Conservation (phyloP, 2,113 vertebrate species). For the Mus pahari region DNA sequence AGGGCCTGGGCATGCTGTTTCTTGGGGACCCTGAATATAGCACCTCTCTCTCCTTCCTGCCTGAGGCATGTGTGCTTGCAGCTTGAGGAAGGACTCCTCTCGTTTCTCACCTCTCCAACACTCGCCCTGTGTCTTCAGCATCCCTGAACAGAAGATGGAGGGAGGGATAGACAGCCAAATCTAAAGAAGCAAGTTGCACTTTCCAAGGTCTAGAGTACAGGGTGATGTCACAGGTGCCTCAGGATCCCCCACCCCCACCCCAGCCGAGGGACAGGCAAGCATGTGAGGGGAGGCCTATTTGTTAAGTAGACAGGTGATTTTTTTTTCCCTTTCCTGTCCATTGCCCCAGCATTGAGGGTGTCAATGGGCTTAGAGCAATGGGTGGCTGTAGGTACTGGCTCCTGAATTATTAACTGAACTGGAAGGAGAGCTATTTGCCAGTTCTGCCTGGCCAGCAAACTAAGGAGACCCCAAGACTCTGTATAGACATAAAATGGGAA, state of each 20-base stretch:
- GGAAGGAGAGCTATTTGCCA: conserved; percentile 75
- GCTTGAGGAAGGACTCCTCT: neutral
- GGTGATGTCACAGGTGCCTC: neutral
- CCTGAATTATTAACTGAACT: conserved; percentile 83
- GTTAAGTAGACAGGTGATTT: neutral
- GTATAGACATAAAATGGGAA: conserved; percentile 43
- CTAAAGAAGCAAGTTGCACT: neutral
- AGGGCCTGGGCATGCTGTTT: neutral
- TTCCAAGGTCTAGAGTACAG: neutral
- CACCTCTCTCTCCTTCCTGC: neutral
- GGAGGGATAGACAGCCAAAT: neutral
- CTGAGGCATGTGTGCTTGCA: fast-evolving
- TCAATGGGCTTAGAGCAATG: conserved; percentile 50
- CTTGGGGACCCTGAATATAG: neutral
- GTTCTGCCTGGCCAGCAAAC: conserved; percentile 70
- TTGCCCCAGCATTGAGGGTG: fast-evolving
- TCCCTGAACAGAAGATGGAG: neutral
- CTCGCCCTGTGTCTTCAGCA: fast-evolving
- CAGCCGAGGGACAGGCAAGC: neutral
- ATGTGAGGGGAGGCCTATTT: neutral
- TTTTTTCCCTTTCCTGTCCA: conserved; percentile 64
- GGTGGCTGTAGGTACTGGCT: conserved; percentile 63
- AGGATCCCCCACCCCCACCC: fast-evolving
- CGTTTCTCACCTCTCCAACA: neutral
- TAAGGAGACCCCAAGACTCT: conserved; percentile 1